These are phyloP conservation scores for Gallinago paraguaiae DNA, from an alignment of 2,113 vertebrate species.

Conservation along the genomic window DNA sequence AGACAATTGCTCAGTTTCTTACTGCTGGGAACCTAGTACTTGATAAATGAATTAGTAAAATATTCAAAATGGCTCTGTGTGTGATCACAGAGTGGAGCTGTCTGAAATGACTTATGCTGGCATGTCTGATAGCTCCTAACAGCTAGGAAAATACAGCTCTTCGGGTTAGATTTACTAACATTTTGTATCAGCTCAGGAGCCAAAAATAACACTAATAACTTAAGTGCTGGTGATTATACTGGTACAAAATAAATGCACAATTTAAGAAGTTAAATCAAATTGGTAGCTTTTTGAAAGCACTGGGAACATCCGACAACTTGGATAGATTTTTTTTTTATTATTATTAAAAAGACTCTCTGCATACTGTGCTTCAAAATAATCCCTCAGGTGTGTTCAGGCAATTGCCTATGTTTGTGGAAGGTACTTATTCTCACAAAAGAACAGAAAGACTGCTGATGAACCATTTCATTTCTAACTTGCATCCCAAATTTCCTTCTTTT, in stretches of 20 bases:
- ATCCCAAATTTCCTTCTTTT: background rate
- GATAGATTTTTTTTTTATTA: background rate
- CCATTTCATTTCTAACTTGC: background rate
- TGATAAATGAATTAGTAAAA: constrained; percentile 20
- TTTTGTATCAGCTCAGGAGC: background rate
- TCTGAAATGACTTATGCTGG: background rate
- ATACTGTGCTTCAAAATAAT: background rate
- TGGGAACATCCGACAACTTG: background rate
- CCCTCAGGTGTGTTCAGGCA: background rate
- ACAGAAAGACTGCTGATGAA: background rate
- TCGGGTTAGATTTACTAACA: background rate
- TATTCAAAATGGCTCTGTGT: background rate
- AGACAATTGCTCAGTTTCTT: background rate
- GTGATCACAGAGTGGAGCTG: background rate
- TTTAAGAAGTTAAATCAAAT: constrained; percentile 18
- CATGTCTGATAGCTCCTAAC: background rate
- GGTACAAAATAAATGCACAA: background rate
- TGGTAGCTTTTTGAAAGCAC: background rate
- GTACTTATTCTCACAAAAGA: background rate
- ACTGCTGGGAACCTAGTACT: background rate
- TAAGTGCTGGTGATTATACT: constrained; percentile 37
- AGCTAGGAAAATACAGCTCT: constrained; percentile 11
- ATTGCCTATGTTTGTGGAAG: background rate
- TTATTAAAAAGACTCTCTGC: background rate
- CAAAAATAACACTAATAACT: constrained; percentile 7